These are phyloP conservation scores for Castor canadensis DNA, from an alignment of 2,113 vertebrate genomes.

Conservation along the genomic window DNA sequence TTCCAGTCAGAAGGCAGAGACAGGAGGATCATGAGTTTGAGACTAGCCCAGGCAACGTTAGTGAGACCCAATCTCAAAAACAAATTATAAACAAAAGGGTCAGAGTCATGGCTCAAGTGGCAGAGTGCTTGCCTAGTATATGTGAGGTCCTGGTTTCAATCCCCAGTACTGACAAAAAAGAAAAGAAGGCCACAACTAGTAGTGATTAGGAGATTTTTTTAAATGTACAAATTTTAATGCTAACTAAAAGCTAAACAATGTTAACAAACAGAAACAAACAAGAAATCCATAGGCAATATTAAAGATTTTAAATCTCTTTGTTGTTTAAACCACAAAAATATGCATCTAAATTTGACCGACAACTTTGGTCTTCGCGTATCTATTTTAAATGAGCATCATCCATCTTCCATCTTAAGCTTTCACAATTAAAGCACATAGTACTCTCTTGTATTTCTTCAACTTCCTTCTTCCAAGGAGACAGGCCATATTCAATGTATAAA, in stretches of 20 bases:
- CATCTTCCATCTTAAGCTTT: slow-evolving; percentile 8
- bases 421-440: not conserved
- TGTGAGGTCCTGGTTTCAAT: too few relatives aligned
- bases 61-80: too few relatives aligned
- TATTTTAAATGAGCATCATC: not conserved
- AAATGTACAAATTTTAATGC: not conserved
- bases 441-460: not conserved
- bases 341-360: not conserved
- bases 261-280: not conserved
- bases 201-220: slow-evolving; percentile 50
- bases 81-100: too few relatives aligned
- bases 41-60: too few relatives aligned
- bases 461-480: slow-evolving; percentile 14
- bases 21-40: too few relatives aligned
- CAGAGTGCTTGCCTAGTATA: too few relatives aligned
- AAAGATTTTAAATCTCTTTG: slow-evolving; percentile 10
- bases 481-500: not conserved
- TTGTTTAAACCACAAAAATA: not conserved
- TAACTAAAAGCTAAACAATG: not conserved
- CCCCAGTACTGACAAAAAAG: too few relatives aligned
- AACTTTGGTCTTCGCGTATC: not conserved
- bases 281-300: not conserved
- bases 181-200: not conserved
- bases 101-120: too few relatives aligned
- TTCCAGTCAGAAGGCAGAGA: too few relatives aligned